Percentiles rank a stretch among this genome's conserved stretches.
Conservation (phyloP, 2,797 vertebrate species). For the Alauda arvensis region DNA sequence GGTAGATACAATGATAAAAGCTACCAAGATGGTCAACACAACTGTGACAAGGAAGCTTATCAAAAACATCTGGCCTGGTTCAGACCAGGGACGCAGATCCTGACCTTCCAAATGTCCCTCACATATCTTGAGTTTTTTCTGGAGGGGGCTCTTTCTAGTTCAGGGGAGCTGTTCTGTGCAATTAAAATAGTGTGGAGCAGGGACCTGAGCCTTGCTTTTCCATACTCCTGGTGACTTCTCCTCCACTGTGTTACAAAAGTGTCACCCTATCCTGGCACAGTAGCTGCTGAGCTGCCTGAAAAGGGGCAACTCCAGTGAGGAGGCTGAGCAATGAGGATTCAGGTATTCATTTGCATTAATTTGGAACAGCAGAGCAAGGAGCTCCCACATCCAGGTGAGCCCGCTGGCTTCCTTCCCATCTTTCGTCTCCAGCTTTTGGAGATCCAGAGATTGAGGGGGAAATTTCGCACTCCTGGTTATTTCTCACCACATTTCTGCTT, state of each 20-base stretch:
- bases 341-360: background rate
- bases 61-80: background rate
- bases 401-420: background rate
- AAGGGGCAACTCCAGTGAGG: background rate
- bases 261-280: background rate
- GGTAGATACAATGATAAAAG: background rate
- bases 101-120: background rate
- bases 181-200: background rate
- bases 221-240: background rate
- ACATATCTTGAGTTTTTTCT: background rate
- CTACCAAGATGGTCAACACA: background rate
- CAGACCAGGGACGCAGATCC: background rate
- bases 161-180: background rate
- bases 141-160: background rate
- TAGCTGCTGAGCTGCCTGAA: background rate
- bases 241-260: fast-evolving
- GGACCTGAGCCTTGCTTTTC: background rate
- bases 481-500: background rate
- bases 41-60: background rate
- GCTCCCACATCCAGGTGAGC: background rate
- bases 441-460: background rate
- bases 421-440: background rate
- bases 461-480: background rate
- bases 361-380: background rate
- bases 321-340: background rate